These are phyloP conservation scores for Coelopa frigida DNA, from an alignment of 1,140 invertebrate species.

Conservation along the genomic window DNA sequence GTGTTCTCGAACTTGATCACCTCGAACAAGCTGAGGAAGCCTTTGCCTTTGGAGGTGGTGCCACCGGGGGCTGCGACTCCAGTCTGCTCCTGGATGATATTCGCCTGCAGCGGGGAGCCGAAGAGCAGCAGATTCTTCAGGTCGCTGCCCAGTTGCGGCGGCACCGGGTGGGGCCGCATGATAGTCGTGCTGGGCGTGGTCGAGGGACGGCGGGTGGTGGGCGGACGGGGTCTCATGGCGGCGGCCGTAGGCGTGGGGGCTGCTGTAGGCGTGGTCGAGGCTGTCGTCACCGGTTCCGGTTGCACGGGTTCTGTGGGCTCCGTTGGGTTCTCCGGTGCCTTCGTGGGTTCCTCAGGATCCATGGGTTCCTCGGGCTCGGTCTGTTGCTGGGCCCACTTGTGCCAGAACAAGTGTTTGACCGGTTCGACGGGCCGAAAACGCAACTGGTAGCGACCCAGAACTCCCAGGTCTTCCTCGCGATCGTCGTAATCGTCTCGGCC, in stretches of 20 bases:
- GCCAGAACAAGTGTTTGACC: constrained; percentile 21
- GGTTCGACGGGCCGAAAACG: constrained; percentile 8
- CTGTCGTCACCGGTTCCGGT: constrained; percentile 19
- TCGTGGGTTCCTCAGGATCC: constrained; percentile 12
- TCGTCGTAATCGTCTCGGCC: constrained; percentile 21
- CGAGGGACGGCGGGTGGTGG: constrained; percentile 16
- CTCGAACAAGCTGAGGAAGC: constrained; percentile 62
- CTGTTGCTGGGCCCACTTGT: constrained; percentile 23
- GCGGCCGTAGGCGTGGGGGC: constrained; percentile 18
- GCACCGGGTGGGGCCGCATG: constrained; percentile 20
- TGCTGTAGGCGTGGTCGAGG: constrained; percentile 11
- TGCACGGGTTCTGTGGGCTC: constrained; percentile 24
- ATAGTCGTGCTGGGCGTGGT: constrained; percentile 23
- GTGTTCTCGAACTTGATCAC: constrained; percentile 64
- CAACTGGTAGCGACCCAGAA: constrained; percentile 8
- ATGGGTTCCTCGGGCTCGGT: constrained; percentile 19
- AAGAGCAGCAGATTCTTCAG: constrained; percentile 29
- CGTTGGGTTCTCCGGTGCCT: constrained; percentile 9
- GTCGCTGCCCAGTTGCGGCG: constrained; percentile 14
- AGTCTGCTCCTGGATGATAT: constrained; percentile 31
- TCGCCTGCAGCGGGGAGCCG: constrained; percentile 29
- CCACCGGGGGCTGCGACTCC: constrained; percentile 22
- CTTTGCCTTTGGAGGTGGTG: constrained; percentile 33
- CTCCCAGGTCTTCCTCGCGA: constrained; percentile 9
- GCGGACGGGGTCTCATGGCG: constrained; percentile 14